Evolutionary conservation across 53 echinoderm and acorn worm species (phyloP).

Genomic region (Astropecten irregularis): DNA sequence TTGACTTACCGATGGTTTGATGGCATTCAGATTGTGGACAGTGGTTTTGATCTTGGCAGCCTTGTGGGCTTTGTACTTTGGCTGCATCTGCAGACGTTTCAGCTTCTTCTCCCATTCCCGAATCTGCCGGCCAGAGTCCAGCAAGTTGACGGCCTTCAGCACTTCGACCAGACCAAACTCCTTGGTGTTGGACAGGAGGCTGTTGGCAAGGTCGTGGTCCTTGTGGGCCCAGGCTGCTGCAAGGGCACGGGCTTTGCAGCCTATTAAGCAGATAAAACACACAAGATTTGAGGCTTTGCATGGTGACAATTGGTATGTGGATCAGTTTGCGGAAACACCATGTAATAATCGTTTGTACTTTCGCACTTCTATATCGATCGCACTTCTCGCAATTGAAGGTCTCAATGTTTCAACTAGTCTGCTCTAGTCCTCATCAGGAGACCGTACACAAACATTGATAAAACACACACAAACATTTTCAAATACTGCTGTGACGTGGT

Average conservation of each 20-base stretch:
- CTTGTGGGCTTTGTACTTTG: constrained; percentile 65
- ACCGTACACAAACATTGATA: too few relatives aligned
- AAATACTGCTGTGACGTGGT: too few relatives aligned
- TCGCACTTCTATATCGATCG: too few relatives aligned
- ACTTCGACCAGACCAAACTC: constrained; percentile 88
- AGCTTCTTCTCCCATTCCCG: constrained; percentile 90
- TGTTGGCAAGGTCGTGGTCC: constrained; percentile 71
- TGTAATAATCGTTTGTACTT: too few relatives aligned
- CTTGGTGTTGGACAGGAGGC: constrained; percentile 63
- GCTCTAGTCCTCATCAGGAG: too few relatives aligned
- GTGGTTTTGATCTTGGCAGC: constrained; percentile 75
- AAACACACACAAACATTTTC: too few relatives aligned
- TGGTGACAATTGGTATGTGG: too few relatives aligned
- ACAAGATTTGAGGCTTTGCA: not conserved
- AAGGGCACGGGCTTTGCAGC: constrained; percentile 71
- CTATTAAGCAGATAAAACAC: constrained; percentile 32
- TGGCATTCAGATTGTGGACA: constrained; percentile 77
- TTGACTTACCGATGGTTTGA: constrained; percentile 76
- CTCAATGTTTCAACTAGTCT: too few relatives aligned
- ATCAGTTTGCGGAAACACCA: too few relatives aligned
- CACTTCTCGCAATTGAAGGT: too few relatives aligned
- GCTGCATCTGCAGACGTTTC: constrained; percentile 71
- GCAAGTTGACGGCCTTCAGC: constrained; percentile 79
- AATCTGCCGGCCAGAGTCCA: constrained; percentile 82
- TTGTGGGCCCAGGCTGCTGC: constrained; percentile 91